Percentiles rank a stretch among this genome's conserved stretches.
Conservation (phyloP, 2,797 vertebrate genomes). For the Lateolabrax maculatus region DNA sequence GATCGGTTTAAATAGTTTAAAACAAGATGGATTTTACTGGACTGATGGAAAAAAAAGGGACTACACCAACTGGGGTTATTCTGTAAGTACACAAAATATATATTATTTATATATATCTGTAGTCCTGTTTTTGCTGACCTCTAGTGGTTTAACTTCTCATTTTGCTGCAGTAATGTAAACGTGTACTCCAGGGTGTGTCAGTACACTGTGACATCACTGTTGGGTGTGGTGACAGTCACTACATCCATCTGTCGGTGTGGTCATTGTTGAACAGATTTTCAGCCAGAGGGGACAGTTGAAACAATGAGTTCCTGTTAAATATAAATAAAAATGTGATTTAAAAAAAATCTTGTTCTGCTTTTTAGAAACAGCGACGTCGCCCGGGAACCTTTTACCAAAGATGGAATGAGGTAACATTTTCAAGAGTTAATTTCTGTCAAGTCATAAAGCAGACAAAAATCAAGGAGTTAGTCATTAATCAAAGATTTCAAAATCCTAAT, state of each 20-base stretch:
- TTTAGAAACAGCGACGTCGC: slow-evolving; percentile 55
- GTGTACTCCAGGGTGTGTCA: too few species aligned
- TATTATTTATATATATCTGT: background rate
- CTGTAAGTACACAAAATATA: slow-evolving; percentile 54
- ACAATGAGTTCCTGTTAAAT: background rate
- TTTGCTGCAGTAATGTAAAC: too few species aligned
- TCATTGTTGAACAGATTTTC: background rate
- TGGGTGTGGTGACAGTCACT: background rate
- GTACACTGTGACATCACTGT: too few species aligned
- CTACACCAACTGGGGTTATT: slow-evolving; percentile 90
- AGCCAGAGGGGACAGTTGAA: background rate
- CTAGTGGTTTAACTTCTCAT: too few species aligned
- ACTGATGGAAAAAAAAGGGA: slow-evolving; percentile 87
- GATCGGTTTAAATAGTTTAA: slow-evolving; percentile 91
- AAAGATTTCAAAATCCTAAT: background rate
- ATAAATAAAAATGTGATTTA: background rate
- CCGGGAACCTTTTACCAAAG: slow-evolving; percentile 67
- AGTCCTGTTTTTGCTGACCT: too few species aligned
- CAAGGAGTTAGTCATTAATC: background rate
- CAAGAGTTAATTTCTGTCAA: background rate
- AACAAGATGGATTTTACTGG: slow-evolving; percentile 89
- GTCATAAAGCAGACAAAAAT: background rate
- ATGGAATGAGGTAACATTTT: slow-evolving; percentile 77
- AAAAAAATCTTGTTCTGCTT: slow-evolving; percentile 12
- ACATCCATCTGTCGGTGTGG: background rate